Evolutionary conservation across 2,888 invertebrate genomes (phyloP), one percentile per base, ranked within the genome.

Genomic region (Laspeyria flexula): DNA sequence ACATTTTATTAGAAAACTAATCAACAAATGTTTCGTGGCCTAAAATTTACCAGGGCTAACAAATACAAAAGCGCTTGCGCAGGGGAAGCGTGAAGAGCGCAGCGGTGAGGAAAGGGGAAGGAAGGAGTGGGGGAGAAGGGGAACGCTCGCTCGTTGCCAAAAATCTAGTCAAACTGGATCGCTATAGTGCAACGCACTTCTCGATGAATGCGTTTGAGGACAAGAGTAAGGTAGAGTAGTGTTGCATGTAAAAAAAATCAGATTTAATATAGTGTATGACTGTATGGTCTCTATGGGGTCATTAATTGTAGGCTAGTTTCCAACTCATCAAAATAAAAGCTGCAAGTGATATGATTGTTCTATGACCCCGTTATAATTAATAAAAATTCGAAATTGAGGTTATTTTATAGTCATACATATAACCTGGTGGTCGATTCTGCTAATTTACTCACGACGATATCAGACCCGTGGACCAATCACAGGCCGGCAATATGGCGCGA

Each of bases 161-260:
- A 91, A 92, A 92, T 91, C 92, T 92, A 92, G 92, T 91, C 92
- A 90, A 87, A 92, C 91, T 88, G 88, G 91, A 86, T 90, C 73
- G 83, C 81, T 86, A 83, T 90, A 88, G 90, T 90, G 90, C 90
- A 90, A 90, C 85, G 90, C 84, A 88, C 90, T 85, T 86, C 83
- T 79, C 83, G 83, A 81, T 85, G 85, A 81, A 85, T 86, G 84
- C 83, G 77, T 75, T 63, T 51, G 75, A 59, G 81, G 62, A 74
- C 50, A 59, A 12, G 12, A 53, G 51, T 50, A 44, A 30, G 0
- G 48, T 80, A 65, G 88, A 90, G 83, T 55, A 31, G 70, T 10
- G 1, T 42, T 41, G 6, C 5, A 0, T 12, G 1, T 37, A 13
- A 9, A 2, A 46, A 6, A 6, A 3, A 18, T 18, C 5, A 3